Evolutionary conservation across 2,888 invertebrate species (phyloP), one percentile per base, ranked within the genome.

Genomic region (Hyposoter didymator): DNA sequence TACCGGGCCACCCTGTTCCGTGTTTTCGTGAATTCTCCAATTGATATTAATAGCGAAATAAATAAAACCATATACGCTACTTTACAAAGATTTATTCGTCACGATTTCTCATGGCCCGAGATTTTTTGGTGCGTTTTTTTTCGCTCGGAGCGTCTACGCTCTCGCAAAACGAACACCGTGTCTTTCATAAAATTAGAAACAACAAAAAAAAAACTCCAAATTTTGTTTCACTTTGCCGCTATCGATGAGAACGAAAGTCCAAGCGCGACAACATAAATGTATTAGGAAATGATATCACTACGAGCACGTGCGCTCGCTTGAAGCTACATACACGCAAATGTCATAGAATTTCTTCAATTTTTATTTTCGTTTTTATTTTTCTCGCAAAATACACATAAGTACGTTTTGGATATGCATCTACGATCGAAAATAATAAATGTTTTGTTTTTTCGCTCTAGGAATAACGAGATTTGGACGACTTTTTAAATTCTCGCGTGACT

Each of bases 281-380:
- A 87, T 91, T 91, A 91, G 90, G 90, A 92, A 91, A 90, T 92
- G 91, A 90, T 93, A 92, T 93, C 92, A 92, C 91, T 89, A 89
- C 90, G 90, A 91, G 90, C 90, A 87, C 82, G 86, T 87, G 86
- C 74, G 88, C 88, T 89, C 90, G 89, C 89, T 90, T 90, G 88
- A 90, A 90, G 90, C 90, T 91, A 89, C 90, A 87, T 90, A 90
- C 89, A 87, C 85, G 87, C 89, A 89, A 89, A 88, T 90, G 88
- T 89, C 88, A 87, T 80, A 86, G 88, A 88, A 82, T 88, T 75
- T 75, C 67, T 88, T 75, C 72, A 62, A 70, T 45, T 52, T 72
- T 69, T 52, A 76, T 32, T 66, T 70, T 76, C 67, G 10, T 59
- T 80, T 19, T 72, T 49, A 55, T 52, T 78, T 35, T 39, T 81